These are phyloP conservation scores for Xanthia togata DNA, from an alignment of 2,888 invertebrate genomes.

Conservation along the genomic window DNA sequence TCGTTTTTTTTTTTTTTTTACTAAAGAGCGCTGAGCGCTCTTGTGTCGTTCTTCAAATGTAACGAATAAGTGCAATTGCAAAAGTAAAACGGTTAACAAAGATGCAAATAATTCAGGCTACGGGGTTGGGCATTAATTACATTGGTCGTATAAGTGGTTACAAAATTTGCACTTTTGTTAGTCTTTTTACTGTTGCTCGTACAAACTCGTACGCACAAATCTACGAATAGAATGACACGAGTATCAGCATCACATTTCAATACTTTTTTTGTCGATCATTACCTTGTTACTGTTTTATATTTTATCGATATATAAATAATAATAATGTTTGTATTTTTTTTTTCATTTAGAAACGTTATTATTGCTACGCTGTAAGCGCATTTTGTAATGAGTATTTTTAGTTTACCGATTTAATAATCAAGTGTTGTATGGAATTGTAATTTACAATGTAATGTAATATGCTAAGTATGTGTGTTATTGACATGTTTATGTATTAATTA, in stretches of 20 bases:
- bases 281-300: slow-evolving; percentile 82
- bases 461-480: slow-evolving; percentile 68
- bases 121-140: neutral
- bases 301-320: slow-evolving; percentile 62
- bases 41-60: slow-evolving; percentile 32
- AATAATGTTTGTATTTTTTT: slow-evolving; percentile 71
- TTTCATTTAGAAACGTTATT: slow-evolving; percentile 78
- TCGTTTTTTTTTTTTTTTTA: slow-evolving; percentile 17
- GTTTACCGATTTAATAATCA: slow-evolving; percentile 79
- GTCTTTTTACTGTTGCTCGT: slow-evolving; percentile 27
- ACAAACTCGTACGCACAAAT: slow-evolving; percentile 59
- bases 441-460: slow-evolving; percentile 72
- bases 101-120: neutral
- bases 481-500: slow-evolving; percentile 71
- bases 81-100: slow-evolving; percentile 16
- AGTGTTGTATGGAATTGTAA: slow-evolving; percentile 85
- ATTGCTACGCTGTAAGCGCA: slow-evolving; percentile 88
- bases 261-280: slow-evolving; percentile 78
- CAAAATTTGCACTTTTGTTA: neutral
- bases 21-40: slow-evolving; percentile 35
- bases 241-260: slow-evolving; percentile 80
- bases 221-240: slow-evolving; percentile 48
- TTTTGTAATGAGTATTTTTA: slow-evolving; percentile 84
- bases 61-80: slow-evolving; percentile 21
- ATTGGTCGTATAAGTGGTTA: neutral